A percentile compares a stretch with the other conserved stretches of the same genome.
Evolutionary conservation across 2,888 invertebrate species (phyloP).

Genomic region (Caenorhabditis becei): DNA sequence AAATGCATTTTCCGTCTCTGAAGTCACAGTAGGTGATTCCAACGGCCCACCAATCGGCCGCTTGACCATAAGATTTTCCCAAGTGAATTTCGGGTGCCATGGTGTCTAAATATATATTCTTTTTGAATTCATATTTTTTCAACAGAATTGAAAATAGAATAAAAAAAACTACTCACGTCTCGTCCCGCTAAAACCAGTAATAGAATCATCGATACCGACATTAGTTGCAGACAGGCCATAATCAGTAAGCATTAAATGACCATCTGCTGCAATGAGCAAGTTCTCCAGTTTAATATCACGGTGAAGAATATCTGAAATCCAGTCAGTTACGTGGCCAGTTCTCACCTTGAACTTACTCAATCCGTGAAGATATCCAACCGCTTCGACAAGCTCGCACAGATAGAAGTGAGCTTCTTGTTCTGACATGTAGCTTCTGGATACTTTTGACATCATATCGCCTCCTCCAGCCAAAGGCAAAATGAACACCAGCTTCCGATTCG

Average conservation of each 20-base stretch:
- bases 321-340: neutral
- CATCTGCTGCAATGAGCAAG: slow-evolving; percentile 34
- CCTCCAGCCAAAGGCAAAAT: slow-evolving; percentile 41
- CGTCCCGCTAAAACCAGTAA: slow-evolving; percentile 24
- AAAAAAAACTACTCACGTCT: slow-evolving; percentile 33
- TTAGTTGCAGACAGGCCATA: slow-evolving; percentile 31
- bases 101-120: slow-evolving; percentile 18
- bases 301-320: slow-evolving; percentile 35
- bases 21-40: slow-evolving; percentile 45
- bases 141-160: too few relatives aligned
- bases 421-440: slow-evolving; percentile 4
- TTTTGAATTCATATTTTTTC: neutral
- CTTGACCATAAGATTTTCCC: slow-evolving; percentile 26
- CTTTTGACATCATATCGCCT: slow-evolving; percentile 35
- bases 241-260: slow-evolving; percentile 36
- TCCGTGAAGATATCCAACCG: slow-evolving; percentile 25
- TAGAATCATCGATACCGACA: neutral
- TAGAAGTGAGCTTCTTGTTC: slow-evolving; percentile 31
- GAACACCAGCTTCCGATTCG: slow-evolving; percentile 25
- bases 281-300: slow-evolving; percentile 46
- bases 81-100: slow-evolving; percentile 44
- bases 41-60: slow-evolving; percentile 47
- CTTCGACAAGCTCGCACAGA: slow-evolving; percentile 39
- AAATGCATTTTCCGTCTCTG: slow-evolving; percentile 10
- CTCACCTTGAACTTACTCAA: slow-evolving; percentile 1